Conservation (phyloP, 2,113 vertebrate species). For the Tonatia bakeri region DNA sequence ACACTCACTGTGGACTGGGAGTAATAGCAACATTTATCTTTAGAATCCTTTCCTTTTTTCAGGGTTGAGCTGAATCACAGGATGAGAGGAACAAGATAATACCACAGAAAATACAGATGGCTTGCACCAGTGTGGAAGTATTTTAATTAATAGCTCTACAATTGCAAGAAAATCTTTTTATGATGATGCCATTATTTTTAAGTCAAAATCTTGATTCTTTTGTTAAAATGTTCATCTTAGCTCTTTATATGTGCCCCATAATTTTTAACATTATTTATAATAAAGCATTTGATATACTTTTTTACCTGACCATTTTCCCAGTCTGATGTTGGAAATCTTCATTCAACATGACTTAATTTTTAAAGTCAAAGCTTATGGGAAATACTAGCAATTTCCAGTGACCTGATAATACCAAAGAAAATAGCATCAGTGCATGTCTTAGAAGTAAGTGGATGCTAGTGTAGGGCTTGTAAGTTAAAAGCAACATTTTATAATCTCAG, state of each 20-base stretch:
- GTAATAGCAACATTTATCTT: neutral
- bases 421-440: conserved; percentile 58
- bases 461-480: conserved; percentile 81
- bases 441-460: conserved; percentile 79
- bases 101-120: neutral
- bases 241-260: neutral
- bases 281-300: neutral
- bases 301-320: neutral
- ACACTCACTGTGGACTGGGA: neutral
- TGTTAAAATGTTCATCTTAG: conserved; percentile 2
- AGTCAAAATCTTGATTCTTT: neutral
- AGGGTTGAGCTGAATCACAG: conserved; percentile 20
- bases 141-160: conserved; percentile 52
- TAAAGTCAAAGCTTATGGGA: conserved; percentile 59
- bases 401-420: conserved; percentile 66
- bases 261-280: conserved; percentile 44
- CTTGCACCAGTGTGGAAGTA: neutral
- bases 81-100: neutral
- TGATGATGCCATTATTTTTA: conserved; percentile 33
- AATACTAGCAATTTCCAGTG: conserved; percentile 63
- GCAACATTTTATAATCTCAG: conserved; percentile 82
- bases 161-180: neutral
- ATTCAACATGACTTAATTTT: conserved; percentile 54
- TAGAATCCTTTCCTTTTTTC: conserved; percentile 2
- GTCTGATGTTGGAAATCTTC: neutral